Conservation (phyloP, 37 sponge, comb jelly and placozoan species). For the Aplysina aerophoba region DNA sequence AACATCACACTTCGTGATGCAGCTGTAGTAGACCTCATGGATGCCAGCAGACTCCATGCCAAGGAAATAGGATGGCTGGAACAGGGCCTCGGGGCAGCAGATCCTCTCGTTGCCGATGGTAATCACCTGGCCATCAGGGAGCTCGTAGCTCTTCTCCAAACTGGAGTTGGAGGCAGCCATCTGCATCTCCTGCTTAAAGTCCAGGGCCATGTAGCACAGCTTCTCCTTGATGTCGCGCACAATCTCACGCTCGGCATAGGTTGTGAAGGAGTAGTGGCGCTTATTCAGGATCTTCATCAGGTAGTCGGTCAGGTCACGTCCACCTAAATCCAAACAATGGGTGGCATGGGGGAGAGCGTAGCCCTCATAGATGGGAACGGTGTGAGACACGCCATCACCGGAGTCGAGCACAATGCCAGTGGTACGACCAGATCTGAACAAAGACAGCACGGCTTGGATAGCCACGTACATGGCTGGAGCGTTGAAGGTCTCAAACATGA, state of each 20-base stretch:
- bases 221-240: conserved; percentile 99
- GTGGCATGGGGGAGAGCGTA: conserved; percentile 98
- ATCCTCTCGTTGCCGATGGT: conserved; percentile 97
- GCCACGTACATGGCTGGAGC: conserved; percentile 98
- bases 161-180: conserved; percentile 90
- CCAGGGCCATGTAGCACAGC: conserved; percentile 95
- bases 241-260: conserved; percentile 96
- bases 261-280: conserved; percentile 93
- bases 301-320: conserved; percentile 97
- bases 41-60: conserved; percentile 97
- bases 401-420: conserved; percentile 99
- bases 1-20: conserved; percentile 99
- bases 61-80: conserved; percentile 90
- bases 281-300: conserved; percentile 95
- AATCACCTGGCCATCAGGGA: conserved; percentile 97
- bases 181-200: conserved; percentile 95
- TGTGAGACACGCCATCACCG: conserved; percentile 97
- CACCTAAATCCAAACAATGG: conserved; percentile 91
- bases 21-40: conserved; percentile 98
- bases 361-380: conserved; percentile 99
- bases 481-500: conserved; percentile 99
- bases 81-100: conserved; percentile 93
- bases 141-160: conserved; percentile 98
- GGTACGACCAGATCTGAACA: conserved; percentile 98
- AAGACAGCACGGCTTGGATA: conserved; percentile 97